Evolutionary conservation across 37 sponge, comb jelly and placozoan species (phyloP).

Genomic region (Geodia barretti): DNA sequence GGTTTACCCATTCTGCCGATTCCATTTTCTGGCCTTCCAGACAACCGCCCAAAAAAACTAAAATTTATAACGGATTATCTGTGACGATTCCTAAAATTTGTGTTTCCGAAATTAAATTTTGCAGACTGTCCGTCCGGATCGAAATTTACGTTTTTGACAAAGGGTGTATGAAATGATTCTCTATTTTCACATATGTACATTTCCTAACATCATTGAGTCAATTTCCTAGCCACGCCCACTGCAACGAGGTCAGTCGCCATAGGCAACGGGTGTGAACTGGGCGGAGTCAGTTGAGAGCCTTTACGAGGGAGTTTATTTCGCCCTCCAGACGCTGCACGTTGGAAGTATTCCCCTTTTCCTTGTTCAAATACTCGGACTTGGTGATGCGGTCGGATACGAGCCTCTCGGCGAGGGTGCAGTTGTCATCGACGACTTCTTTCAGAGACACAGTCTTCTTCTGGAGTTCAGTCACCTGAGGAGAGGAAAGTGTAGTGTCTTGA

Average conservation of each 20-base stretch:
- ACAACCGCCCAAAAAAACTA: no score
- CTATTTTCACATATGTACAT: no score
- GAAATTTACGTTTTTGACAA: no score
- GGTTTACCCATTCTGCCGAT: neutral
- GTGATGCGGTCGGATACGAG: slow-evolving; percentile 15
- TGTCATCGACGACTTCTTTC: slow-evolving; percentile 17
- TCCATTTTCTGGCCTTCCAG: no score
- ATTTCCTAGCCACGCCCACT: slow-evolving; percentile 1
- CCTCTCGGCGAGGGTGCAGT: slow-evolving; percentile 36
- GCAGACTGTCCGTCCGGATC: no score
- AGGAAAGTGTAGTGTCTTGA: neutral
- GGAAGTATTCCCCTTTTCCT: slow-evolving; percentile 4
- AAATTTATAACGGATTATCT: no score
- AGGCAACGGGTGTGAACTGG: neutral
- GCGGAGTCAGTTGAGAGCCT: slow-evolving; percentile 8
- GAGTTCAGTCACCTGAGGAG: slow-evolving; percentile 22
- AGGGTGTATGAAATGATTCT: neutral
- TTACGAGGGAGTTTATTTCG: slow-evolving; percentile 33
- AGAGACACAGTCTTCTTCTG: slow-evolving; percentile 53
- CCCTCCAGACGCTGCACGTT: neutral
- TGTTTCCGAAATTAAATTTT: no score
- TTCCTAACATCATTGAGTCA: neutral
- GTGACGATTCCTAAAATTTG: no score
- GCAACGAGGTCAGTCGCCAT: neutral
- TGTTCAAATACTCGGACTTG: slow-evolving; percentile 34